These are phyloP conservation scores for Mythimna ferrago DNA, from an alignment of 2,888 invertebrate genomes.

Conservation along the genomic window DNA sequence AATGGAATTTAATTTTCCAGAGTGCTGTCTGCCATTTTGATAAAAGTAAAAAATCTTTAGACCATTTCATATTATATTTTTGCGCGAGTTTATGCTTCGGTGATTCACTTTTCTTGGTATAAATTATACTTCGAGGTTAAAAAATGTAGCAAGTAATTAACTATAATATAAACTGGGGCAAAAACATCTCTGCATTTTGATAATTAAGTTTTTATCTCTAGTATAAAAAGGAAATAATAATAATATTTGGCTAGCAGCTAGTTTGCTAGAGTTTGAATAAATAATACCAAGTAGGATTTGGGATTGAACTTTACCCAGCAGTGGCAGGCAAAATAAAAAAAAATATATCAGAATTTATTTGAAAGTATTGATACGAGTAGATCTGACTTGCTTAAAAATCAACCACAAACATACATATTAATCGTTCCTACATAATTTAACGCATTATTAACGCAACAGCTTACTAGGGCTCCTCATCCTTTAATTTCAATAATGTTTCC, in stretches of 20 bases:
- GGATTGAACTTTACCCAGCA: too few species aligned
- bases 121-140: background rate
- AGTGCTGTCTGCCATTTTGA: conserved; percentile 48
- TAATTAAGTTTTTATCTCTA: background rate
- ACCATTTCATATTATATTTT: conserved; percentile 28
- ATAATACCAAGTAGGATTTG: too few species aligned
- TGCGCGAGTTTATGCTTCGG: conserved; percentile 1
- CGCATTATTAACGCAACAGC: background rate
- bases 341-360: too few species aligned
- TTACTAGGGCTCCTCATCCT: background rate
- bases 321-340: too few species aligned
- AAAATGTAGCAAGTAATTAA: background rate
- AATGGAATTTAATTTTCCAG: conserved; percentile 41
- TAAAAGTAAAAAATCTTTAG: conserved; percentile 37
- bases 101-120: conserved; percentile 15
- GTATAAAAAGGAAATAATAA: background rate
- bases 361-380: too few species aligned
- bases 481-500: background rate
- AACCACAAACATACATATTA: background rate
- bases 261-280: too few species aligned
- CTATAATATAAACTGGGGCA: background rate
- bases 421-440: background rate
- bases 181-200: background rate
- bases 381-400: too few species aligned
- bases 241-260: too few species aligned